Conservation (phyloP, 2,888 invertebrate species). For the Bombylius major region DNA sequence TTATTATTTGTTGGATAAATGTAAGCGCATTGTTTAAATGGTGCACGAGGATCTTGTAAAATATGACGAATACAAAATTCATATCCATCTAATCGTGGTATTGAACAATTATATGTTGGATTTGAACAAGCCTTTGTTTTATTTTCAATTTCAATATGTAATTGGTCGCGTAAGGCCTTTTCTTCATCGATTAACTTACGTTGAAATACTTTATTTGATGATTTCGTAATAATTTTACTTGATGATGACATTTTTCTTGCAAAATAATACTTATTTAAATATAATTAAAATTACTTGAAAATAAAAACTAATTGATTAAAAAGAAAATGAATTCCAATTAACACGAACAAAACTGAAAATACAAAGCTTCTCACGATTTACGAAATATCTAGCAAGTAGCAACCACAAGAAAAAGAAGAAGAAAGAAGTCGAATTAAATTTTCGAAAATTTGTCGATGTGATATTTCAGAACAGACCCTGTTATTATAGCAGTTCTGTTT, state of each 20-base stretch:
- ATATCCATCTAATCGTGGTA: slow-evolving; percentile 55
- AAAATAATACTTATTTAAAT: too few relatives aligned
- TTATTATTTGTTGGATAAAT: slow-evolving; percentile 54
- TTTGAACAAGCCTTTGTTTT: slow-evolving; percentile 50
- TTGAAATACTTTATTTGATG: slow-evolving; percentile 12
- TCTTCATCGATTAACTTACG: slow-evolving; percentile 23
- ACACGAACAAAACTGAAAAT: too few relatives aligned
- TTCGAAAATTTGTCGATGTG: too few relatives aligned
- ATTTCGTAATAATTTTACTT: slow-evolving; percentile 11
- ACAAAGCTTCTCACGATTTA: too few relatives aligned
- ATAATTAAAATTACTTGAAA: too few relatives aligned
- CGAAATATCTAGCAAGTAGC: too few relatives aligned
- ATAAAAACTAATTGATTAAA: too few relatives aligned
- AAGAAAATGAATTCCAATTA: too few relatives aligned
- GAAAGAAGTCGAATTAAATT: too few relatives aligned
- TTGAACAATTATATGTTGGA: slow-evolving; percentile 51
- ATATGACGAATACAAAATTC: slow-evolving; percentile 74
- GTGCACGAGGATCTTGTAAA: slow-evolving; percentile 67
- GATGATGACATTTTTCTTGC: background rate
- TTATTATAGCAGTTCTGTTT: too few relatives aligned
- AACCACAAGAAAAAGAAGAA: too few relatives aligned
- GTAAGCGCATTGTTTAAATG: slow-evolving; percentile 69
- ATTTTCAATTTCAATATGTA: slow-evolving; percentile 49
- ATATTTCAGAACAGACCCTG: too few relatives aligned
- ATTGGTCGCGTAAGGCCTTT: slow-evolving; percentile 37